phyloP scores from a whole-genome alignment of 2,113 vertebrate species.

The Fregata magnificens region DNA sequence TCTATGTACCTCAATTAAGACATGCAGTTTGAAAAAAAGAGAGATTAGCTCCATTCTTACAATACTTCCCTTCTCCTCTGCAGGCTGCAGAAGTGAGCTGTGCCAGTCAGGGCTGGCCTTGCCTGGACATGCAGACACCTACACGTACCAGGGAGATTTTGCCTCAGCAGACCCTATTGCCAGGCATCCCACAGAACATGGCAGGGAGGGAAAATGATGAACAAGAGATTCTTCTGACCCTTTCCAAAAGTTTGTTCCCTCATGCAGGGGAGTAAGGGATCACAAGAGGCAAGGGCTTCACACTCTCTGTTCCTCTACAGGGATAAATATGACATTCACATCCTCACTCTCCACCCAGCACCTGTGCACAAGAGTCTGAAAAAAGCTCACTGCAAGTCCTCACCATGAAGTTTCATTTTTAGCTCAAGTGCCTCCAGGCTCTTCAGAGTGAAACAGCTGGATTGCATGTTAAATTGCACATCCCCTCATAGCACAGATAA shows the following conservation, averaged over 20 bases:
- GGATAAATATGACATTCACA: background rate
- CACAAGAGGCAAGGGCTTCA: background rate
- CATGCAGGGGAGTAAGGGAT: background rate
- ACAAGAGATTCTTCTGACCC: background rate
- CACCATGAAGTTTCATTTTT: background rate
- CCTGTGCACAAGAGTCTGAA: background rate
- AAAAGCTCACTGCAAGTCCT: background rate
- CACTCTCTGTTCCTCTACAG: background rate
- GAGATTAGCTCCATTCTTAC: background rate
- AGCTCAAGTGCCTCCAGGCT: background rate
- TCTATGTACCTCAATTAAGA: background rate
- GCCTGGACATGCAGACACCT: background rate
- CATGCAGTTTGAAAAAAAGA: background rate
- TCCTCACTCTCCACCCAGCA: background rate
- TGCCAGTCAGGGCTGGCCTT: background rate
- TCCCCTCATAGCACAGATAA: background rate
- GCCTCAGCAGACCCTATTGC: background rate
- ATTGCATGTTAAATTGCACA: rapidly evolving
- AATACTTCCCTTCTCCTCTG: background rate
- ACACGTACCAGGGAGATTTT: too few species aligned
- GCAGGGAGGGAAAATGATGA: background rate
- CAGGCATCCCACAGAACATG: background rate
- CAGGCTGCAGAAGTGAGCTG: background rate
- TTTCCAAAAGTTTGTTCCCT: background rate
- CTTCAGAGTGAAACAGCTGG: background rate